These are phyloP conservation scores for Campoletis sonorensis DNA, from an alignment of 1,140 invertebrate species.

Conservation along the genomic window DNA sequence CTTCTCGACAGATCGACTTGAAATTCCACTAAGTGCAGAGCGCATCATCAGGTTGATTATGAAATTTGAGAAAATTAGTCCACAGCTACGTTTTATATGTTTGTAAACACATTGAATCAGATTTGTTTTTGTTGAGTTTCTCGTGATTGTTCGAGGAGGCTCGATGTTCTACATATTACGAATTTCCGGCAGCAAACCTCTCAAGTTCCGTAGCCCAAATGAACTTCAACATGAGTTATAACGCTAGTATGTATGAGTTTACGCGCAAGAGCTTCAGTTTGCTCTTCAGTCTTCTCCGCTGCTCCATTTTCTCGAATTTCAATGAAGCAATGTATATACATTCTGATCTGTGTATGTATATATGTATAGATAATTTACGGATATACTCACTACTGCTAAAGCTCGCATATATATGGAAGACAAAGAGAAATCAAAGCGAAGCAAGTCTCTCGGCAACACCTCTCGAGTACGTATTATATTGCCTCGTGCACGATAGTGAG, in stretches of 20 bases:
- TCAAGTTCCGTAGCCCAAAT: not conserved
- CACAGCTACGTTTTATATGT: too few relatives aligned
- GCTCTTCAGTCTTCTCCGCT: not conserved
- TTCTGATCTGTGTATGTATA: too few relatives aligned
- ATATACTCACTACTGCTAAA: not conserved
- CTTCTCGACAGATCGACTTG: not conserved
- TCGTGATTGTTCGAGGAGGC: not conserved
- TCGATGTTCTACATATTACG: not conserved
- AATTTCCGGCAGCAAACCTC: not conserved
- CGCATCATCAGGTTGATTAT: too few relatives aligned
- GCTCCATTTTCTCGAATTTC: conserved; percentile 20
- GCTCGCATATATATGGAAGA: conserved; percentile 18
- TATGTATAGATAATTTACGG: not conserved
- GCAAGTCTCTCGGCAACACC: conserved; percentile 28
- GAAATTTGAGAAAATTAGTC: too few relatives aligned
- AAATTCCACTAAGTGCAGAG: too few relatives aligned
- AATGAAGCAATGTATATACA: conserved; percentile 24
- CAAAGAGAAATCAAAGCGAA: conserved; percentile 49
- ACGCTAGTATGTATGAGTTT: not conserved
- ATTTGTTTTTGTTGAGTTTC: too few relatives aligned
- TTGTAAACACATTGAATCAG: too few relatives aligned
- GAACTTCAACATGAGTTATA: not conserved
- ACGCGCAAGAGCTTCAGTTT: not conserved
- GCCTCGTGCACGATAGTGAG: conserved; percentile 4
- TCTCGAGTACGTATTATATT: conserved; percentile 35